Evolutionary conservation across 2,113 vertebrate genomes (phyloP).

Genomic region (Nyctibius bracteatus): DNA sequence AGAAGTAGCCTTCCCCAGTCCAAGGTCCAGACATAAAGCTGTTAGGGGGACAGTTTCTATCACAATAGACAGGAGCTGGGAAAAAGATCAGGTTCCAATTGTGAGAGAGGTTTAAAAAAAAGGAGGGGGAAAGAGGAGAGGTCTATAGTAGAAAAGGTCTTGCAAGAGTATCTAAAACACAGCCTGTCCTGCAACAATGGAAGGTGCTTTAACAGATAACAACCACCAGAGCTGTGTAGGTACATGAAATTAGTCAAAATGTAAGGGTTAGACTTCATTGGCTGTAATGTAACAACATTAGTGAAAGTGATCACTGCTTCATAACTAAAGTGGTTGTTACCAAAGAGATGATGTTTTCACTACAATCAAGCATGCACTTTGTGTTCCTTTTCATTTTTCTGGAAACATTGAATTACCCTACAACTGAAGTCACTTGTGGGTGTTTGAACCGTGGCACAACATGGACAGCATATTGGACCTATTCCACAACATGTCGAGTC

Average conservation of each 20-base stretch:
- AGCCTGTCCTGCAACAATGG: background rate
- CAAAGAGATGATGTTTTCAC: background rate
- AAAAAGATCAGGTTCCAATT: background rate
- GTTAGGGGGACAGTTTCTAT: background rate
- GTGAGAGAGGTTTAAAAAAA: background rate
- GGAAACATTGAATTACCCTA: background rate
- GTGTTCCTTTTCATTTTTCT: background rate
- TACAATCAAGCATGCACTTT: background rate
- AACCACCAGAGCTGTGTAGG: background rate
- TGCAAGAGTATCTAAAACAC: background rate
- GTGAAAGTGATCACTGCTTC: background rate
- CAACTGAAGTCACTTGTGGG: background rate
- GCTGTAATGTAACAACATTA: background rate
- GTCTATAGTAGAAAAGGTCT: background rate
- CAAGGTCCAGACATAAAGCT: background rate
- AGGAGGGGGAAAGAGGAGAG: background rate
- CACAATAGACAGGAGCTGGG: background rate
- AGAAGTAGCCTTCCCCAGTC: background rate
- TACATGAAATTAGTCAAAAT: background rate
- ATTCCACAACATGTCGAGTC: background rate
- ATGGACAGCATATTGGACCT: background rate
- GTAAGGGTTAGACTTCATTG: background rate
- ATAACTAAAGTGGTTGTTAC: background rate
- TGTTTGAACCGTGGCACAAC: background rate
- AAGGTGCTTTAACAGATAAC: conserved; percentile 54